Evolutionary conservation across 2,113 vertebrate species (phyloP).

Genomic region (Psilopsiagon aymara): DNA sequence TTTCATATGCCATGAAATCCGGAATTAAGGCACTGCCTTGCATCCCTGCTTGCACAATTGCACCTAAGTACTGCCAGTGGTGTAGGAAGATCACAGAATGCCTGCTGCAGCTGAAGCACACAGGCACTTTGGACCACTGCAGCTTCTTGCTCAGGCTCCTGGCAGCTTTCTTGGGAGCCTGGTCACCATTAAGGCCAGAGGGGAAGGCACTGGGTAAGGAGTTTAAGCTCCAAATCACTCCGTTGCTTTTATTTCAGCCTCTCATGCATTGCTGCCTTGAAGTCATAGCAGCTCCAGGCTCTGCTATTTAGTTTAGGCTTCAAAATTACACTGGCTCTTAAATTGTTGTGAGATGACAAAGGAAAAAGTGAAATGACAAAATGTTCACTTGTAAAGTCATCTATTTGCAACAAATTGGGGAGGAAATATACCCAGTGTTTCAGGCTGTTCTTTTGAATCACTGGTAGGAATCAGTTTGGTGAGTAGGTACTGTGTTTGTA

Average conservation of each 20-base stretch:
- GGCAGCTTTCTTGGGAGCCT: background rate
- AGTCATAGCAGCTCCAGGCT: background rate
- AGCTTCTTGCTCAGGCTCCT: background rate
- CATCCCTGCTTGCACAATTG: background rate
- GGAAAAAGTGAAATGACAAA: background rate
- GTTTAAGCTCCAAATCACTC: background rate
- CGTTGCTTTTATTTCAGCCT: background rate
- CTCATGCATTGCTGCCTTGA: background rate
- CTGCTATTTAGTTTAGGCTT: background rate
- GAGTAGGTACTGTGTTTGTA: background rate
- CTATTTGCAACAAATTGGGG: background rate
- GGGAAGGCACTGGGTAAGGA: background rate
- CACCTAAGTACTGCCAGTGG: background rate
- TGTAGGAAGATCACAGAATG: background rate
- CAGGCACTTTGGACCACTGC: background rate
- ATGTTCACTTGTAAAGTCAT: background rate
- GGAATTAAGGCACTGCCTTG: background rate
- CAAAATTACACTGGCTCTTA: background rate
- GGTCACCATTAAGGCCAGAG: background rate
- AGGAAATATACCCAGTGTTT: background rate
- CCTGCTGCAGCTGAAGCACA: background rate
- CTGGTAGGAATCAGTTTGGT: background rate
- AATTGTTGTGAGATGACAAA: background rate
- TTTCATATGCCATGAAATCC: slow-evolving; percentile 47
- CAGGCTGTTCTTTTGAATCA: background rate